Evolutionary conservation across 2,888 invertebrate genomes (phyloP), one percentile per base, ranked within the genome.

Genomic region (Agriopis marginaria): DNA sequence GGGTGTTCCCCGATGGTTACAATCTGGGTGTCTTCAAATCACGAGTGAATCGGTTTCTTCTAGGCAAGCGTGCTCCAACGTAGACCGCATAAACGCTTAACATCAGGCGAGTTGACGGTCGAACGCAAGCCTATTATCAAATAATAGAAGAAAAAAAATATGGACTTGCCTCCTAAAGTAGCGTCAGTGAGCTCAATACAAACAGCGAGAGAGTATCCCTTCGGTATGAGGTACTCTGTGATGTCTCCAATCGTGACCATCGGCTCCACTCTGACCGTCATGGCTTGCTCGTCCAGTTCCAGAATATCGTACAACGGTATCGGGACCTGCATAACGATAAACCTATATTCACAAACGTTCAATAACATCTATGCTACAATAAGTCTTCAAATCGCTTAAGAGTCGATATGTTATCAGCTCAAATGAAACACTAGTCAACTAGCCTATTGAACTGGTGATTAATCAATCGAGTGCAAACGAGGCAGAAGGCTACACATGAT

Each of bases 181-280:
- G 96, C 96, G 83, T 96, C 96, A 1, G 94, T 95, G 61, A 96
- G 94, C 85, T 96, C 96, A 59, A 96, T 93, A 44, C 96, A 96
- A 3, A 96, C 96, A 1, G 96, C 96, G 59, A 96, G 82, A 0
- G 96, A 96, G 81, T 96, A 96, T 0, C 96, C 96, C 80, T 87
- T 95, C 0, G 96, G 96, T 79, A 96, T 95, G 23, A 96, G 85
- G 79, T 91, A 96, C 74, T 95, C 91, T 0, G 96, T 96, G 56
- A 96, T 95, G 62, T 96, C 96, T 0, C 95, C 95, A 9, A 96
- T 96, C 0, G 96, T 96, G 11, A 95, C 96, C 94, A 96, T 96
- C 4, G 96, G 96, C 77, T 96, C 96, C 40, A 96, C 96, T 45
- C 95, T 86, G 8, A 96, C 95, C 0, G 95, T 95, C 86, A 96